Evolutionary conservation across 2,113 vertebrate species (phyloP).

Genomic region (Arvicanthis niloticus): DNA sequence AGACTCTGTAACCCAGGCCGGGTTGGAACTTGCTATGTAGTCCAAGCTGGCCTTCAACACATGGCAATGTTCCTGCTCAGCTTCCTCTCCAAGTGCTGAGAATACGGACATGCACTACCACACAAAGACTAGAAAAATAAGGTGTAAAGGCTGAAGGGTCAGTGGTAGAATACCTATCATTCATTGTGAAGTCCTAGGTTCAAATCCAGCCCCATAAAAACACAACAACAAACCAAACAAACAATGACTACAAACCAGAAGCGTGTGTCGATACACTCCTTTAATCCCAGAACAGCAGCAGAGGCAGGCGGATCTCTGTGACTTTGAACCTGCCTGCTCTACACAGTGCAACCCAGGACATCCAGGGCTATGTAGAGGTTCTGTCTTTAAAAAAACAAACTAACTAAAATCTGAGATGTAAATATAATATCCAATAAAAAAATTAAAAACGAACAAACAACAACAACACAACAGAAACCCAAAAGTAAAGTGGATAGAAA

Average conservation of each 20-base stretch:
- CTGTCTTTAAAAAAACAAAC: background rate
- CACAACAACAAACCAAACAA: too few species aligned
- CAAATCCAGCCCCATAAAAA: background rate
- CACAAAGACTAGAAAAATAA: background rate
- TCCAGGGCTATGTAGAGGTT: background rate
- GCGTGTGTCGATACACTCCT: rapidly evolving
- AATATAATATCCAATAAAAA: too few species aligned
- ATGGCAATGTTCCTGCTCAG: background rate
- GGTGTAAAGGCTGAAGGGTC: background rate
- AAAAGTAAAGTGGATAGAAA: background rate
- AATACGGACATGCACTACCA: background rate
- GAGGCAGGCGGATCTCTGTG: background rate
- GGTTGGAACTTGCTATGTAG: background rate
- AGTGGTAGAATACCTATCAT: too few species aligned
- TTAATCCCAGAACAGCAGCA: background rate
- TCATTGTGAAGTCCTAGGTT: background rate
- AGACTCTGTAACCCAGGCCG: background rate
- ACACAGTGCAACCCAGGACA: background rate
- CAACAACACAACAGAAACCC: background rate
- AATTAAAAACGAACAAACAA: background rate
- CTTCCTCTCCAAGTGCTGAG: background rate
- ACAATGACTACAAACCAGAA: background rate
- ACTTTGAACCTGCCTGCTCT: background rate
- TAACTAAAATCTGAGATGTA: too few species aligned
- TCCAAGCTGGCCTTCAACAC: background rate